Conservation (phyloP, 2,797 vertebrate genomes). For the Acanthiza pusilla region DNA sequence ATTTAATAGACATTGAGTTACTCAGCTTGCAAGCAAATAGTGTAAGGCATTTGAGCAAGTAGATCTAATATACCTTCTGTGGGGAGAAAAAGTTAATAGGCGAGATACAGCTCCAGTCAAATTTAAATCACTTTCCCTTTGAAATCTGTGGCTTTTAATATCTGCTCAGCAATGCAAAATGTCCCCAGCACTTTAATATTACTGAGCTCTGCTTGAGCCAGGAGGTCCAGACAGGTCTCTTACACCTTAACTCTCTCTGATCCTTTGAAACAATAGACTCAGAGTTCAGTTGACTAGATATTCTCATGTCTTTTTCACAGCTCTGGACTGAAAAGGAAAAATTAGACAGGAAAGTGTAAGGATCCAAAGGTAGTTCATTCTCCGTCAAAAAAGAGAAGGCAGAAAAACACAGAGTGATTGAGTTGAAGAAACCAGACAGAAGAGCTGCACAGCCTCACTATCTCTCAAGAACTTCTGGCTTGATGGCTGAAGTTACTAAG, state of each 20-base stretch:
- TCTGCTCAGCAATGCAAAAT: neutral
- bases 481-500: neutral
- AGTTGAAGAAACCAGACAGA: neutral
- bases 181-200: neutral
- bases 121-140: neutral
- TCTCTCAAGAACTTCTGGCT: neutral
- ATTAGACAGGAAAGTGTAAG: neutral
- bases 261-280: neutral
- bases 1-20: neutral
- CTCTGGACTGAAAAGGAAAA: neutral
- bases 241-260: neutral
- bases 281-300: neutral
- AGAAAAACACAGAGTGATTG: neutral
- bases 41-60: neutral
- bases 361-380: neutral
- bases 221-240: neutral
- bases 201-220: neutral
- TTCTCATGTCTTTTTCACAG: neutral
- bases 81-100: neutral
- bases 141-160: neutral
- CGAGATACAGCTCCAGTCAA: neutral
- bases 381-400: neutral
- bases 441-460: neutral
- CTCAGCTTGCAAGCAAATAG: neutral
- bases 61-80: neutral